Evolutionary conservation across 2,888 invertebrate species (phyloP).

Genomic region (Mythimna ferrago): DNA sequence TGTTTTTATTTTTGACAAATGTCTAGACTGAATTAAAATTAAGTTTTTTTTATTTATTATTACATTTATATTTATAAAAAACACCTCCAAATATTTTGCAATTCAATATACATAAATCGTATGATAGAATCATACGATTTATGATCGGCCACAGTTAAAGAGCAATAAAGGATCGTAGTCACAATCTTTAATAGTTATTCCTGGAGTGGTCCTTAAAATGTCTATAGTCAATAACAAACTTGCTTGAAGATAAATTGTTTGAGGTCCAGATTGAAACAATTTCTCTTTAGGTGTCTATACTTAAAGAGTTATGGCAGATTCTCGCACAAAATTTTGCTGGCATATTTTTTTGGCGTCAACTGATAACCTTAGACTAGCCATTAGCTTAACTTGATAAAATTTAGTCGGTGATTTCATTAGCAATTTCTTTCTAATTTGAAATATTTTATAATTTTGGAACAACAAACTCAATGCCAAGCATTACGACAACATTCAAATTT

Average conservation of each 20-base stretch:
- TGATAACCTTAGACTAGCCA: no score
- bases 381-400: no score
- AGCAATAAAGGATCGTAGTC: background rate
- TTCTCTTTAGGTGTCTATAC: background rate
- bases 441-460: no score
- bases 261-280: background rate
- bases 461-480: no score
- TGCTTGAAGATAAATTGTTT: background rate
- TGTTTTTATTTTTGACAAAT: background rate
- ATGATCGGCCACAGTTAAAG: background rate
- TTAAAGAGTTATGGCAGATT: no score
- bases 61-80: background rate
- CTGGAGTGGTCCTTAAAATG: background rate
- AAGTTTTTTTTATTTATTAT: background rate
- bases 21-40: constrained; percentile 1
- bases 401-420: no score
- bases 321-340: no score
- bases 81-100: background rate
- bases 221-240: background rate
- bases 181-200: constrained; percentile 3
- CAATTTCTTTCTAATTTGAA: no score
- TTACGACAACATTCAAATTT: no score
- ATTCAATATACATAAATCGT: background rate
- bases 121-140: background rate
- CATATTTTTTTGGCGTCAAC: no score